Evolutionary conservation across 1,140 invertebrate genomes (phyloP).

Genomic region (Charaxes varanes): DNA sequence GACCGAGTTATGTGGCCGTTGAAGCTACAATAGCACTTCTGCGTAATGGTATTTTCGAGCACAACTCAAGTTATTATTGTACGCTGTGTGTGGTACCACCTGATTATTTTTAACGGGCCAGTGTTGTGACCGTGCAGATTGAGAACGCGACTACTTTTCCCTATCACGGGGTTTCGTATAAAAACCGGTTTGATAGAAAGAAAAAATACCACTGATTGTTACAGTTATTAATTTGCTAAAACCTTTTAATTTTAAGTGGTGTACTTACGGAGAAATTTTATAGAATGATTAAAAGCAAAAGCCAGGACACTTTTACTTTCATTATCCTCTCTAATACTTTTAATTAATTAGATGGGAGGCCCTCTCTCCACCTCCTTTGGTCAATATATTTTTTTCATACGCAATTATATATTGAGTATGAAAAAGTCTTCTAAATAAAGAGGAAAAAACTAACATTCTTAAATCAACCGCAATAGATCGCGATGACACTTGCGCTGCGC

Average conservation of each 20-base stretch:
- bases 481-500: background rate
- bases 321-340: no score
- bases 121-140: background rate
- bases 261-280: no score
- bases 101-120: slow-evolving; percentile 1
- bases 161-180: background rate
- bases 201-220: no score
- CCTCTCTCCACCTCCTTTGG: no score
- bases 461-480: background rate
- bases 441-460: background rate
- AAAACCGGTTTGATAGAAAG: no score
- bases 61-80: background rate
- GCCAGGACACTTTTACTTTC: no score
- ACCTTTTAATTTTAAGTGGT: no score
- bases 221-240: no score
- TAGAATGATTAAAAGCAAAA: no score
- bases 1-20: background rate
- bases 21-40: background rate
- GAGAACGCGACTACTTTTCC: background rate
- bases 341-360: no score
- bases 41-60: background rate
- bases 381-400: no score
- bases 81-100: slow-evolving; percentile 1
- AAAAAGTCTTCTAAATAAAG: background rate
- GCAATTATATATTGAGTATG: no score